Evolutionary conservation across 1,140 invertebrate genomes (phyloP).

Genomic region (Ostrea denselamellosa): DNA sequence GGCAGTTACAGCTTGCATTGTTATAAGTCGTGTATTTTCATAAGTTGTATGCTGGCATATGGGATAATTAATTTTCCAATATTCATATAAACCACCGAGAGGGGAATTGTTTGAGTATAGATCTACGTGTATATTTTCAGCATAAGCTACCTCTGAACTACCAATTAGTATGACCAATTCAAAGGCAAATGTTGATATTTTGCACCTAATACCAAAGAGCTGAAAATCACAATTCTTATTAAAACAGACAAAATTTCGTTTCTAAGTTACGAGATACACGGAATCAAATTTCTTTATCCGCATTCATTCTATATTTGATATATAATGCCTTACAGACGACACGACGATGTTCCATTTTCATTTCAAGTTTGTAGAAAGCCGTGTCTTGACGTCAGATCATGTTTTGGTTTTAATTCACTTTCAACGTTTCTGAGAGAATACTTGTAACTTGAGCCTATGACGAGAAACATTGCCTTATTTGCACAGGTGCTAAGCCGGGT

Average conservation of each 20-base stretch:
- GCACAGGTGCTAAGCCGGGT: too few relatives aligned
- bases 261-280: neutral
- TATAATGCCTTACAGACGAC: neutral
- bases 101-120: too few relatives aligned
- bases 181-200: neutral
- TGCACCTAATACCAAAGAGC: neutral
- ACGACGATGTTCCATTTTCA: neutral
- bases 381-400: neutral
- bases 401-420: neutral
- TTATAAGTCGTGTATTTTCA: too few relatives aligned
- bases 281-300: neutral
- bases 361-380: neutral
- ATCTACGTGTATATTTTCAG: too few relatives aligned
- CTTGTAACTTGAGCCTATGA: too few relatives aligned
- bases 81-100: too few relatives aligned
- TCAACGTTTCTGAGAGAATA: neutral
- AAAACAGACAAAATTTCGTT: neutral
- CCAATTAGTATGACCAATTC: too few relatives aligned
- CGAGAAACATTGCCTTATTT: too few relatives aligned
- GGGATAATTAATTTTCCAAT: too few relatives aligned
- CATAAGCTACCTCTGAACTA: too few relatives aligned
- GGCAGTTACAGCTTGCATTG: too few relatives aligned
- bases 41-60: too few relatives aligned
- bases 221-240: conserved; percentile 8
- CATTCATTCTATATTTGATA: neutral